These are phyloP conservation scores for Adoxophyes honmai DNA, from an alignment of 1,140 invertebrate species.

Conservation along the genomic window DNA sequence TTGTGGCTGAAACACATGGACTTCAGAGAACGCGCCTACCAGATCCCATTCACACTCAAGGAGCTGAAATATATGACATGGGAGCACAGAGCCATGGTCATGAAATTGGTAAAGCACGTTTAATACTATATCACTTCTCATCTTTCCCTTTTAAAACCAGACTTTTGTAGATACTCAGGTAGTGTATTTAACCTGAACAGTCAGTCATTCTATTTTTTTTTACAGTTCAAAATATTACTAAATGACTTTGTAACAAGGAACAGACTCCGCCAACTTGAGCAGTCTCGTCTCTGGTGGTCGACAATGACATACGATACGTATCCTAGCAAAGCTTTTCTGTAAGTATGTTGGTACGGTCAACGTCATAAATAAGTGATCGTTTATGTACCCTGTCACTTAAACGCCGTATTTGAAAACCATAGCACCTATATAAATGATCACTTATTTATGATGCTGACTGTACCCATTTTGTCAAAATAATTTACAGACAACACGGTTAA, in stretches of 20 bases:
- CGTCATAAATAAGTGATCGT: too few species aligned
- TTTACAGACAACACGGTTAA: too few species aligned
- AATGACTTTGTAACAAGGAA: conserved; percentile 56
- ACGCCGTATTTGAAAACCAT: too few species aligned
- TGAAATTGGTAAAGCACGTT: too few species aligned
- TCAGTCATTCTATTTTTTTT: conserved; percentile 30
- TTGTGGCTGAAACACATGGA: conserved; percentile 58
- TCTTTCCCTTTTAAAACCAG: too few species aligned
- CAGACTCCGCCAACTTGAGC: conserved; percentile 49
- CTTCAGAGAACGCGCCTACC: conserved; percentile 51
- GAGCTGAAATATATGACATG: conserved; percentile 56
- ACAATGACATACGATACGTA: conserved; percentile 62
- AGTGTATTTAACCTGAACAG: background rate
- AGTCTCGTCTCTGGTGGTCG: conserved; percentile 64
- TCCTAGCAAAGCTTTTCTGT: conserved; percentile 61
- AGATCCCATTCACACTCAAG: conserved; percentile 57
- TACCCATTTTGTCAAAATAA: too few species aligned
- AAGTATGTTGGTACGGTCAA: too few species aligned
- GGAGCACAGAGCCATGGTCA: conserved; percentile 38
- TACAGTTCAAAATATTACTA: conserved; percentile 54
- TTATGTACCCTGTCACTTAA: too few species aligned
- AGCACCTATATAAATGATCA: too few species aligned
- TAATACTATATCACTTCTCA: too few species aligned
- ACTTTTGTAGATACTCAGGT: too few species aligned
- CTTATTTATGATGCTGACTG: too few species aligned